Evolutionary conservation across 2,797 vertebrate genomes (phyloP), one percentile per base, ranked within the genome.

Genomic region (Channa striata): DNA sequence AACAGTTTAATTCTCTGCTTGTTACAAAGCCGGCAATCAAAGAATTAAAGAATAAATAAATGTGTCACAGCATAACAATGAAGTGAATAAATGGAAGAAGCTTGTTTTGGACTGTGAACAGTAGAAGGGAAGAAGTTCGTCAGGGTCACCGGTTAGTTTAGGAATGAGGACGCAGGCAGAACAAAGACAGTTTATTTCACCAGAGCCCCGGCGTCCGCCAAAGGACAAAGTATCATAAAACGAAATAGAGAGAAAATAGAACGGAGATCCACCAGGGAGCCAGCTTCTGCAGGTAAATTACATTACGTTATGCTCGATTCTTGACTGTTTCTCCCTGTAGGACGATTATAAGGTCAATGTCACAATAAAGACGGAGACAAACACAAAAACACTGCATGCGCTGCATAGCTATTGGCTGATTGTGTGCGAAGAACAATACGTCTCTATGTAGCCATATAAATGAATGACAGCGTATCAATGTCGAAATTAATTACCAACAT

Each of bases 111-210:
- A 52, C 43, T 20, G 8, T 25, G n/a, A 72, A 65, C 19, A 65
- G 63, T 16, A 64, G 68, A 71, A 48, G 8, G 58, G 20, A 9
- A 33, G 6, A 51, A 59, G 77, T 73, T 77, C 58, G 46, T 37
- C 44, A 6, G 59, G 62, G 72, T 79, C 71, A 34, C n/a, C 14
- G 50, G 57, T 75, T 67, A 83, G 67, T 83, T 86, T 81, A 61
- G 61, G 54, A 83, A 73, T 65, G 63, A 74, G 44, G n/a, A 48
- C 74, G 59, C 10, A n/a, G 52, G 46, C 30, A 75, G 58, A 81
- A 82, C 52, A 84, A 85, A 78, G 68, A 47, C 1, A 0, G 13
- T 51, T 64, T 61, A 43, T 36, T 65, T 59, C 58, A 65, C 33
- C 47, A 66, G 25, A 60, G 30, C 53, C 16, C 20, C 25, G 40